Evolutionary conservation across 1,140 invertebrate genomes (phyloP), one percentile per base, ranked within the genome.

Genomic region (Drosophila sulfurigaster): DNA sequence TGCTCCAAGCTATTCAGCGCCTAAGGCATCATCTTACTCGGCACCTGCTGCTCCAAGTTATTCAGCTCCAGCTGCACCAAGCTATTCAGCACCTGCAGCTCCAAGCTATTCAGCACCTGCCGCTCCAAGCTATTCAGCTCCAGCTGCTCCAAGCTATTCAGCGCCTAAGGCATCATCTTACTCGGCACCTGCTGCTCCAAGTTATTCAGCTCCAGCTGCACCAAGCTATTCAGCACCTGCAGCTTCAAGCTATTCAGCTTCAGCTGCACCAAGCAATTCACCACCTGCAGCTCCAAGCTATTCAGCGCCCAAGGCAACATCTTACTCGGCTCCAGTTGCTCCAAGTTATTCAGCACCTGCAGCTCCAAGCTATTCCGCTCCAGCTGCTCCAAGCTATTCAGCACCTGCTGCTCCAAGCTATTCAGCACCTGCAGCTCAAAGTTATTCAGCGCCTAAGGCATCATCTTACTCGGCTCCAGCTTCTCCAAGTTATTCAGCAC

Each of bases 271-370:
- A 7, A n/a, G n/a, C n/a, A n/a, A n/a, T n/a, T n/a, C n/a, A n/a
- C n/a, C n/a, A n/a, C n/a, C n/a, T n/a, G n/a, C n/a, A n/a, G n/a
- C n/a, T n/a, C n/a, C n/a, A n/a, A 46, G 20, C 5, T 77, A 77
- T 45, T 48, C 70, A 52, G 58, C 64, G 0, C 75, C 52, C 0
- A 16, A 49, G 0, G n/a, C n/a, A n/a, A n/a, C n/a, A n/a, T n/a
- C n/a, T n/a, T n/a, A n/a, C n/a, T n/a, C n/a, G n/a, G n/a, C n/a
- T n/a, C n/a, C n/a, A n/a, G n/a, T n/a, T n/a, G n/a, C n/a, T n/a
- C n/a, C 70, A 3, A 30, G 32, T 0, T 82, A 82, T 43, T 75
- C 80, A 7, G 79, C 64, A 1, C 78, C 78, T 8, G 48, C 67
- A 0, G 56, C 71, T 10, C 48, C 71, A n/a, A n/a, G n/a, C n/a